Conservation (phyloP, 92 coral and sea anemone genomes). For the Diadumene lineata region DNA sequence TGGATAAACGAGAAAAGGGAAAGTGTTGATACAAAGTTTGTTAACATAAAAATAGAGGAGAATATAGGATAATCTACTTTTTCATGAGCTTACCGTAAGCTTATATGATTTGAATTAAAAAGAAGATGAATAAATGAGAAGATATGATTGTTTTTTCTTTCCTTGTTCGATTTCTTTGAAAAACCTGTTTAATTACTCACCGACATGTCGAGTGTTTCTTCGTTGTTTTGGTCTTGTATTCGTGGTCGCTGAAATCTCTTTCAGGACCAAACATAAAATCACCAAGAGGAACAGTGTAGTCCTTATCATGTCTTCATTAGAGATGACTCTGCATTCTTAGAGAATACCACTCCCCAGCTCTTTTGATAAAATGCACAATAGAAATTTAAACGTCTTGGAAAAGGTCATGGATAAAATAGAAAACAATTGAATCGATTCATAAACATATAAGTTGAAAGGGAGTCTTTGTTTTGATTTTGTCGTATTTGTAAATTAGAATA, state of each 20-base stretch:
- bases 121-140: no score
- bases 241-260: constrained; percentile 1
- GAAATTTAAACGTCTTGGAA: not conserved
- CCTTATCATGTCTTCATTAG: constrained; percentile 23
- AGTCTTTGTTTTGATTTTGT: no score
- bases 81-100: no score
- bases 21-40: not conserved
- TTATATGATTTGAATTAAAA: no score
- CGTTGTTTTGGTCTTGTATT: not conserved
- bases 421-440: no score
- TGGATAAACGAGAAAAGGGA: not conserved
- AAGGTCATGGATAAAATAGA: no score
- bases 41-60: no score
- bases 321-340: constrained; percentile 14
- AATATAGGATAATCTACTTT: no score
- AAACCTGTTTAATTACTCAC: not conserved
- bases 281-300: constrained; percentile 4
- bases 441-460: no score
- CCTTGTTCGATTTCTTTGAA: no score
- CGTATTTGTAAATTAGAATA: no score
- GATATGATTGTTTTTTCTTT: no score
- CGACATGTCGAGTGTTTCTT: not conserved
- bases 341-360: constrained; percentile 11
- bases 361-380: not conserved
- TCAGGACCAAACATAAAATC: constrained; percentile 12